These are phyloP conservation scores for Helicoverpa zea DNA, from an alignment of 1,140 invertebrate genomes.

Conservation along the genomic window DNA sequence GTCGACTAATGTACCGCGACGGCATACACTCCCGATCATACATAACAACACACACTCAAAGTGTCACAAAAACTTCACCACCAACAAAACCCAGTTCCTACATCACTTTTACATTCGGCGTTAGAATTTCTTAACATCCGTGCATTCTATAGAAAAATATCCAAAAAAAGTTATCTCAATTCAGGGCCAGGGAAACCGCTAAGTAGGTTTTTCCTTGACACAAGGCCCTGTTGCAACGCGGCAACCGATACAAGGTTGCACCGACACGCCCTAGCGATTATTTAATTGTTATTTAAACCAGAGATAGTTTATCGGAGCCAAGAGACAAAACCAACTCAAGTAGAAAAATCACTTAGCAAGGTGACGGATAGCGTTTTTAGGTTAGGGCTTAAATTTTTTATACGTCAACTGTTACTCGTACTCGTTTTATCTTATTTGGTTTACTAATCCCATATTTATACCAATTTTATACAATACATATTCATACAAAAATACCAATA, in stretches of 20 bases:
- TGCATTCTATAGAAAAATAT: background rate
- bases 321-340: conserved; percentile 38
- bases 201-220: conserved; percentile 86
- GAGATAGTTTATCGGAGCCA: conserved; percentile 68
- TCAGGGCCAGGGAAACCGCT: conserved; percentile 84
- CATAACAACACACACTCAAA: conserved; percentile 6
- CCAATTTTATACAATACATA: no score
- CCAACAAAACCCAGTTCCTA: background rate
- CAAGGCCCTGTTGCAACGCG: conserved; percentile 82
- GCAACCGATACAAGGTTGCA: conserved; percentile 81
- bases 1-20: conserved; percentile 41
- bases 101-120: conserved; percentile 15
- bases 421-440: no score
- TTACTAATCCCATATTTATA: no score
- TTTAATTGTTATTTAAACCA: conserved; percentile 85
- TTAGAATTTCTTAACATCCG: background rate
- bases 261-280: conserved; percentile 84
- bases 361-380: conserved; percentile 60
- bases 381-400: conserved; percentile 54
- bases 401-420: no score
- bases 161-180: conserved; percentile 58
- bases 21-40: conserved; percentile 18
- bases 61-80: conserved; percentile 7
- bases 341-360: conserved; percentile 28
- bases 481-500: no score